These are phyloP conservation scores for Thymelicus lineola DNA, from an alignment of 2,888 invertebrate species.

Conservation along the genomic window DNA sequence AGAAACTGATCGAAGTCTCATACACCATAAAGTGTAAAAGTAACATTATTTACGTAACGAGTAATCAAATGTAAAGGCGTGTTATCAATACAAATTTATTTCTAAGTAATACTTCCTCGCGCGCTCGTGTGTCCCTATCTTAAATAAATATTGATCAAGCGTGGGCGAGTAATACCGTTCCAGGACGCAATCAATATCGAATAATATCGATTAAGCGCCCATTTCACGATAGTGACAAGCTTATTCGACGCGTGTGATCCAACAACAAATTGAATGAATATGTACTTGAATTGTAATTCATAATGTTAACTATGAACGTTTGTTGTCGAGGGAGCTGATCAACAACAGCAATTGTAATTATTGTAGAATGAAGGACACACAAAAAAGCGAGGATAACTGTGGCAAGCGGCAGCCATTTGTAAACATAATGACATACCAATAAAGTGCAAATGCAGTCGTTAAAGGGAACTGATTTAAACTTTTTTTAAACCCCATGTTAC, in stretches of 20 bases:
- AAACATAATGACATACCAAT: too few relatives aligned
- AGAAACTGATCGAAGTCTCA: not conserved
- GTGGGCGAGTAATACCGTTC: conserved; percentile 74
- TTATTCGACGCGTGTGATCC: conserved; percentile 53
- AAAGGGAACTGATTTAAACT: too few relatives aligned
- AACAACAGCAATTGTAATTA: not conserved
- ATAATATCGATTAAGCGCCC: conserved; percentile 61
- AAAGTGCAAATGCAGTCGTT: too few relatives aligned
- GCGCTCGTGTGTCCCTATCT: conserved; percentile 63
- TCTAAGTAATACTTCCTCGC: conserved; percentile 75
- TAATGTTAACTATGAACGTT: not conserved
- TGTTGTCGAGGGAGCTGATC: too few relatives aligned
- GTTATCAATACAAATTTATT: conserved; percentile 76
- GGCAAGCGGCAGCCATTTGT: too few relatives aligned
- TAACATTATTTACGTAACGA: conserved; percentile 29
- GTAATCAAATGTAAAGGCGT: conserved; percentile 57
- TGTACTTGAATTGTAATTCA: conserved; percentile 20
- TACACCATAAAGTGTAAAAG: not conserved
- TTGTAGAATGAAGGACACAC: too few relatives aligned
- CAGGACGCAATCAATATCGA: conserved; percentile 70
- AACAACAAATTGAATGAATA: conserved; percentile 48
- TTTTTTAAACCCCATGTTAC: too few relatives aligned
- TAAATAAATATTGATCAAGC: conserved; percentile 75
- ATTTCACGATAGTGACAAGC: conserved; percentile 58
- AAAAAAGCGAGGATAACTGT: too few relatives aligned